Base-by-base conservation (phyloP, 2,888 invertebrate genomes). In the Chrysina gloriosa region DNA sequence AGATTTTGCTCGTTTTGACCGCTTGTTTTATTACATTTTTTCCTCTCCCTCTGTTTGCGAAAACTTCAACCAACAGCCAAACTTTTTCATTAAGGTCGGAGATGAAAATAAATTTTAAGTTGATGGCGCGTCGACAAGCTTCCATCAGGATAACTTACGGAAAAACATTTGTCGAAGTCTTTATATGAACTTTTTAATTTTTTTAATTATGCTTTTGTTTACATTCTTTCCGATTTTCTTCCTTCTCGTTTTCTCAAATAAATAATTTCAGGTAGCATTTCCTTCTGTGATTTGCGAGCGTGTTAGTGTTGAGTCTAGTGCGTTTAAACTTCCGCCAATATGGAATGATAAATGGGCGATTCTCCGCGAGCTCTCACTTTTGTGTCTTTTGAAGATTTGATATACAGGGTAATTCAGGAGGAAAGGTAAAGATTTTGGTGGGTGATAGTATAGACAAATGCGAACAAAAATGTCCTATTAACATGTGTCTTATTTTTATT, bases 21-120 rank as follows among this genome's bases (percentile, higher is more conserved):
- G 58, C 39, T 61, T 61, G 58, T 61, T 42, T 61, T 61, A 61
- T 61, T 61, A 61, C 29, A 27, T 5, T 61, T 61, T 42, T 58
- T 61, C 14, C 11, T 42, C 21, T 3, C n/a, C n/a, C n/a, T 61
- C 58, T 61, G 58, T 61, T 61, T 61, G 58, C 4, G 19, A n/a
- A 61, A 61, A 23, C 21, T 42, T 42, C 25, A 7, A 45, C 45
- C 58, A 61, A 61, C 42, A 61, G 27, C 14, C 9, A 14, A 61
- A 61, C 42, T 61, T 61, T 61, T 61, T 61, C 42, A 61, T 61
- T 61, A 61, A 61, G 58, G 29, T 27, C 16, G 16, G 42, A 19
- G 23, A 39, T 39, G 58, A 39, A 39, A 39, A 58, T 39, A 58
- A 58, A 58, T 39, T 61, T 61, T 14, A 42, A 61, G 16, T 61